Percentiles rank a stretch among this genome's conserved stretches.
phyloP scores from a whole-genome alignment of 2,888 invertebrate species.

The Drosophila algonquin region DNA sequence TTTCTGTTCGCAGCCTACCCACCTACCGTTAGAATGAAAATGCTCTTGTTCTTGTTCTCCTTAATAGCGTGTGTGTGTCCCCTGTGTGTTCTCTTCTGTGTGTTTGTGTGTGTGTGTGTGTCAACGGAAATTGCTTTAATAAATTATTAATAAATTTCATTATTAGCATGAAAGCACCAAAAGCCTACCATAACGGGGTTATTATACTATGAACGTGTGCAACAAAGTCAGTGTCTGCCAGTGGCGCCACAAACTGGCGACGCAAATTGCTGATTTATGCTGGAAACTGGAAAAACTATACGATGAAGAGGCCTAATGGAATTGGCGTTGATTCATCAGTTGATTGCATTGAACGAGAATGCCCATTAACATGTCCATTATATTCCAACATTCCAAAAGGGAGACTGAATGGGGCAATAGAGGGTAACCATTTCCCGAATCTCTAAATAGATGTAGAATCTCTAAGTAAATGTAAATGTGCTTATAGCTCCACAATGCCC shows the following conservation, averaged over 20 bases:
- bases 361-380: background rate
- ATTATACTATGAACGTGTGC: constrained; percentile 2
- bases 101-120: constrained; percentile 22
- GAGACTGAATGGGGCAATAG: no score
- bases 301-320: background rate
- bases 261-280: constrained; percentile 39
- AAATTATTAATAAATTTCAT: constrained; percentile 71
- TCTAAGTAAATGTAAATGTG: no score
- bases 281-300: constrained; percentile 17
- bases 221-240: constrained; percentile 18
- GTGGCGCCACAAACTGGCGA: constrained; percentile 15
- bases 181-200: constrained; percentile 13
- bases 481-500: no score
- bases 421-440: no score
- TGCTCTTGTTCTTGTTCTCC: constrained; percentile 33
- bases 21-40: constrained; percentile 55
- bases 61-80: constrained; percentile 23
- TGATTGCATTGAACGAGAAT: constrained; percentile 3
- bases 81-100: background rate
- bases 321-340: background rate
- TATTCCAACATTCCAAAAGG: background rate
- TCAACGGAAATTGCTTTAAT: constrained; percentile 76
- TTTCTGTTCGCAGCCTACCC: constrained; percentile 43
- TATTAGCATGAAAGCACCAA: constrained; percentile 58
- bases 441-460: no score